Percentiles rank a stretch among this genome's conserved stretches.
Evolutionary conservation across 2,113 vertebrate species (phyloP).

Genomic region (Serinus canaria): DNA sequence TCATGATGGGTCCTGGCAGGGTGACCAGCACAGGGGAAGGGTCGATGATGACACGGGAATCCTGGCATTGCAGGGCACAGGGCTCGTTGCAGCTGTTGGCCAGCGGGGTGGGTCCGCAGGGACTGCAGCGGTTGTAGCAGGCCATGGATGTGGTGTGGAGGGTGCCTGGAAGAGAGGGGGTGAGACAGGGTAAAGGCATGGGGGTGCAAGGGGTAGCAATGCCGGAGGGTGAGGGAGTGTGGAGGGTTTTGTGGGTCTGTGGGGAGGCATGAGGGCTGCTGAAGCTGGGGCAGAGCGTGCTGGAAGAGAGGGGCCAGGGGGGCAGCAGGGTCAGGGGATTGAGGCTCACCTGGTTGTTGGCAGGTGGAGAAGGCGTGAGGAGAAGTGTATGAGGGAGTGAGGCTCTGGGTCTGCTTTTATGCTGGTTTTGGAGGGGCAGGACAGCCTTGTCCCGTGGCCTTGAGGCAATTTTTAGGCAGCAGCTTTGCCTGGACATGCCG

Average conservation of each 20-base stretch:
- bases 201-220: too few species aligned
- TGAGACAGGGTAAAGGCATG: too few species aligned
- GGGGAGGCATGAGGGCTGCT: not conserved
- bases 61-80: not conserved
- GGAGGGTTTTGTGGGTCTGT: not conserved
- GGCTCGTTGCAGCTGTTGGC: not conserved
- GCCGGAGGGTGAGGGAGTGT: not conserved
- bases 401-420: too few species aligned
- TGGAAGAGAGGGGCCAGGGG: not conserved
- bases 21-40: not conserved
- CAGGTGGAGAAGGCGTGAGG: not conserved
- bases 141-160: not conserved
- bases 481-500: too few species aligned
- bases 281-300: not conserved
- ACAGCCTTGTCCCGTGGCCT: too few species aligned
- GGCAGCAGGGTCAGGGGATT: not conserved
- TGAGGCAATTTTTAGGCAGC: too few species aligned
- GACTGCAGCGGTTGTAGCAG: accelerated
- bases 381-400: too few species aligned
- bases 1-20: too few species aligned
- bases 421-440: too few species aligned
- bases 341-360: too few species aligned
- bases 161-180: not conserved
- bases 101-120: not conserved
- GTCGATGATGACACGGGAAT: not conserved